Evolutionary conservation across 1,140 invertebrate genomes (phyloP).

Genomic region (Diachasmimorpha longicaudata): DNA sequence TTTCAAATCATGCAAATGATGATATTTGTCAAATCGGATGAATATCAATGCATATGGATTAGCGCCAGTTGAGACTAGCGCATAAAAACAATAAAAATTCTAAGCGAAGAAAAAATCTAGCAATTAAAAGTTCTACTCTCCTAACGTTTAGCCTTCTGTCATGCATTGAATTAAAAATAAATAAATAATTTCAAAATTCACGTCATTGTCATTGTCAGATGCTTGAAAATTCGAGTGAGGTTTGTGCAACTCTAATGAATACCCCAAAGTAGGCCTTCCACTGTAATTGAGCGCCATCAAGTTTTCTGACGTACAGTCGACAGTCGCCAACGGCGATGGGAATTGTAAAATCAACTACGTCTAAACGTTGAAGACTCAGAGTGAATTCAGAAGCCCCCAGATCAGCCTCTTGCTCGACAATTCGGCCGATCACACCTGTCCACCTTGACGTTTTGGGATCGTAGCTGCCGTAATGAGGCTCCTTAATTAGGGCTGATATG

Average conservation of each 20-base stretch:
- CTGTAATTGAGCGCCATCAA: constrained; percentile 21
- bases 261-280: constrained; percentile 47
- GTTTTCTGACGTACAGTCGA: constrained; percentile 40
- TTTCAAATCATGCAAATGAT: too few species aligned
- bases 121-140: too few species aligned
- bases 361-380: constrained; percentile 35
- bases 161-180: too few species aligned
- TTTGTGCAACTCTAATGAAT: not conserved
- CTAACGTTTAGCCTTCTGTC: too few species aligned
- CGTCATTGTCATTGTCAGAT: too few species aligned
- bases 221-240: too few species aligned
- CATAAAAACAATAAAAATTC: too few species aligned
- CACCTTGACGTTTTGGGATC: constrained; percentile 29
- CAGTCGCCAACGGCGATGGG: constrained; percentile 38
- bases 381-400: constrained; percentile 41
- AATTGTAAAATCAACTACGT: constrained; percentile 42
- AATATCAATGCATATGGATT: too few species aligned
- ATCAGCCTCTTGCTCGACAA: constrained; percentile 32
- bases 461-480: constrained; percentile 34
- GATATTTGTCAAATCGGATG: not conserved
- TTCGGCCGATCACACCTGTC: constrained; percentile 42
- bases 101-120: too few species aligned
- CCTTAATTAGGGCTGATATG: not conserved
- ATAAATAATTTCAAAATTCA: too few species aligned
- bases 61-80: too few species aligned